These are phyloP conservation scores for Sylvia atricapilla DNA, from an alignment of 2,113 vertebrate genomes.

Conservation along the genomic window DNA sequence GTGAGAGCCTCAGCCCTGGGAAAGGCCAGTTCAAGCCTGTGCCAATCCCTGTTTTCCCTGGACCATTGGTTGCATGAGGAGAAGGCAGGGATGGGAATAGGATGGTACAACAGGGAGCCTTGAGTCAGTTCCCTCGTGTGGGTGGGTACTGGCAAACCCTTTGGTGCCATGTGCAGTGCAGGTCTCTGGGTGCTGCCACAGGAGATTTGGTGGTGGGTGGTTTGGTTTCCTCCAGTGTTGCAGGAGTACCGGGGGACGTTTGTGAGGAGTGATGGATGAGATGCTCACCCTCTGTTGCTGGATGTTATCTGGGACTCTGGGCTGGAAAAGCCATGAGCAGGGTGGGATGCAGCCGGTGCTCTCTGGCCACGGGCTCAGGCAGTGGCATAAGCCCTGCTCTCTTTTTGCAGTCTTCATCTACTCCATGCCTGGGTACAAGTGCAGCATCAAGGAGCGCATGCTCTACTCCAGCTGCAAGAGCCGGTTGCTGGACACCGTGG, in stretches of 20 bases:
- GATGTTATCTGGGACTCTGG: background rate
- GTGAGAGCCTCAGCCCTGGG: conserved; percentile 71
- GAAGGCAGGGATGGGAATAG: background rate
- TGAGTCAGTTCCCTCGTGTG: fast-evolving
- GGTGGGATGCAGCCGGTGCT: background rate
- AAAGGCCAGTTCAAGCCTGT: background rate
- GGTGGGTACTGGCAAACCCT: background rate
- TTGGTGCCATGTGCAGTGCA: fast-evolving
- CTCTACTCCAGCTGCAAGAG: conserved; percentile 99
- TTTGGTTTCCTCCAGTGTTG: background rate
- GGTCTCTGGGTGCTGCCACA: background rate
- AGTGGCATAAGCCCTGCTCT: background rate
- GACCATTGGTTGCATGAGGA: fast-evolving
- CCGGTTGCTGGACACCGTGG: conserved; percentile 89
- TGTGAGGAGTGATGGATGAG: background rate
- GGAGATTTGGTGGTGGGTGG: background rate
- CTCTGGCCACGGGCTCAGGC: fast-evolving
- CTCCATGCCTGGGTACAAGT: conserved; percentile 98
- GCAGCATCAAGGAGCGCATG: conserved; percentile 97
- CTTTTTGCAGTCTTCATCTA: conserved; percentile 91
- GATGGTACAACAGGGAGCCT: too few relatives aligned
- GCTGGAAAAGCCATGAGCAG: background rate
- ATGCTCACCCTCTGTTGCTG: background rate
- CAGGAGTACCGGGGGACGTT: background rate
- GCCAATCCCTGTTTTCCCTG: background rate